phyloP scores from a whole-genome alignment of 2,113 vertebrate genomes.

The Canis aureus region DNA sequence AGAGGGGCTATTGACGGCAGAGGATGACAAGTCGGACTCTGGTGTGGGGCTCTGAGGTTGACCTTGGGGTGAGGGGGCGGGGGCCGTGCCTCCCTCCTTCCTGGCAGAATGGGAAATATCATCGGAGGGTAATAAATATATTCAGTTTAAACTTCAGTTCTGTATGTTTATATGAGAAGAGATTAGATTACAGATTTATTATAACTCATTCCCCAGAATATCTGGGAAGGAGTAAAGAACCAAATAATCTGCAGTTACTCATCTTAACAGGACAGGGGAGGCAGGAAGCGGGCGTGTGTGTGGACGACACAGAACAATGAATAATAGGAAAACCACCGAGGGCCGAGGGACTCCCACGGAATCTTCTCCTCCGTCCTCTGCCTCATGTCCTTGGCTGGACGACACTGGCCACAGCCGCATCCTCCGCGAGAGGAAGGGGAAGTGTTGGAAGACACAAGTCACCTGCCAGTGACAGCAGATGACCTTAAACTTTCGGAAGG shows the following conservation, averaged over 20 bases:
- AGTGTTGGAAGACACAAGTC: background rate
- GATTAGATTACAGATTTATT: conserved; percentile 71
- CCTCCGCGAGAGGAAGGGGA: background rate
- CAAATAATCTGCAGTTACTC: conserved; percentile 55
- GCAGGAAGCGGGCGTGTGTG: conserved; percentile 49
- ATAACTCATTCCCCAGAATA: conserved; percentile 53
- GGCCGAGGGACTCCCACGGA: background rate
- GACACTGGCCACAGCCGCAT: background rate
- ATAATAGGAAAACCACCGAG: background rate
- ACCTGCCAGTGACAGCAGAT: background rate
- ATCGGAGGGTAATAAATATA: conserved; percentile 73
- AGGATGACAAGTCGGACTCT: background rate
- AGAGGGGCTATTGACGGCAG: background rate
- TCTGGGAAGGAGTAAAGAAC: conserved; percentile 58
- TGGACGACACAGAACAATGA: background rate
- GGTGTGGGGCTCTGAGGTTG: conserved; percentile 4
- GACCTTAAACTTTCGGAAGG: background rate
- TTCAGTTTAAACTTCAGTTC: conserved; percentile 72
- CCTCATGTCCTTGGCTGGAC: background rate
- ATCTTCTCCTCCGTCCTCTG: conserved; percentile 28
- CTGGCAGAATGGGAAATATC: conserved; percentile 68
- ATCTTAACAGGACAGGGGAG: conserved; percentile 26
- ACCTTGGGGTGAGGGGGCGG: no score
- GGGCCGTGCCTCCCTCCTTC: background rate
- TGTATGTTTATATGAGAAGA: conserved; percentile 67